Percentiles rank a stretch among this genome's conserved stretches.
Evolutionary conservation across 1,140 invertebrate genomes (phyloP).

Genomic region (Lasioglossum baleicum): DNA sequence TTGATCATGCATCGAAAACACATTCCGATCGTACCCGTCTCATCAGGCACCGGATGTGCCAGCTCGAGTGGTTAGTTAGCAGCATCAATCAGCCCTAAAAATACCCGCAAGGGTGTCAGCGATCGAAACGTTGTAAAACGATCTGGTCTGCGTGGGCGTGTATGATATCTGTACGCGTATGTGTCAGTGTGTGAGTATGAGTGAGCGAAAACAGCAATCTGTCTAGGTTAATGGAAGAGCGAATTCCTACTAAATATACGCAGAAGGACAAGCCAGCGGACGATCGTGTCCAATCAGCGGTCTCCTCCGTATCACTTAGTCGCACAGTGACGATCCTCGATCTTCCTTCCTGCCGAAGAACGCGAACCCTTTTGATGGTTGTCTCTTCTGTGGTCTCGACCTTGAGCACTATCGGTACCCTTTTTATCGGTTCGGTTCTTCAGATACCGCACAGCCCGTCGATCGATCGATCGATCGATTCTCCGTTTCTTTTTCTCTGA

Average conservation of each 20-base stretch:
- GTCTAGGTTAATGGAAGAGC: constrained; percentile 49
- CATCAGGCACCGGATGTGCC: not conserved
- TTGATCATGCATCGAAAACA: not conserved
- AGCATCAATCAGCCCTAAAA: constrained; percentile 31
- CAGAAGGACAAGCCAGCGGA: constrained; percentile 28
- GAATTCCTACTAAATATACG: constrained; percentile 58
- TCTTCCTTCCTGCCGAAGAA: constrained; percentile 21
- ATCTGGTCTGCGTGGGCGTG: not conserved
- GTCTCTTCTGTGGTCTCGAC: not conserved
- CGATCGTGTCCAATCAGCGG: constrained; percentile 44
- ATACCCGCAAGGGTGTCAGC: not conserved
- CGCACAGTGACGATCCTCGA: constrained; percentile 39
- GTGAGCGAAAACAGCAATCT: constrained; percentile 5
- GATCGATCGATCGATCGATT: not conserved
- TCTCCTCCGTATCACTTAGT: constrained; percentile 42
- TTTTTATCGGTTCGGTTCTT: not conserved
- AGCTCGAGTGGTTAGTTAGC: constrained; percentile 41
- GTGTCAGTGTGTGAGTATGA: not conserved
- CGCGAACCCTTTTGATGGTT: not conserved
- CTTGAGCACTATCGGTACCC: constrained; percentile 6
- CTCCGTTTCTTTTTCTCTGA: no score
- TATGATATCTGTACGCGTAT: not conserved
- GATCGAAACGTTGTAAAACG: not conserved
- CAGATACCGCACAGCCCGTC: not conserved
- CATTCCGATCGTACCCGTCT: constrained; percentile 3